phyloP scores from a whole-genome alignment of 2,888 invertebrate species.

The Macropis europaea region DNA sequence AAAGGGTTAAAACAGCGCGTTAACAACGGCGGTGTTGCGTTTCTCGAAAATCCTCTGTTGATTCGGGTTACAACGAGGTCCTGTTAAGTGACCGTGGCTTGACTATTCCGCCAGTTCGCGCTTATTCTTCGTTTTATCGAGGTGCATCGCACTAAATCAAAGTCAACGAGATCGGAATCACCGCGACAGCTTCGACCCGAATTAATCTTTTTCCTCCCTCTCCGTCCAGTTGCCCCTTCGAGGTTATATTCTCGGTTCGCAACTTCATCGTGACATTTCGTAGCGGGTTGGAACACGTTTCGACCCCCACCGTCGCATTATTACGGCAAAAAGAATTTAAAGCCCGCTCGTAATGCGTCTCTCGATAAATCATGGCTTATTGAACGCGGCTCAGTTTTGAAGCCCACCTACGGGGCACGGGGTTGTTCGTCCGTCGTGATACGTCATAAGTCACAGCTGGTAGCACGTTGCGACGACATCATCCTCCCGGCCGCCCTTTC shows the following conservation, averaged over 20 bases:
- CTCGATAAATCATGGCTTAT: constrained; percentile 71
- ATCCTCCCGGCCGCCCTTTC: constrained; percentile 48
- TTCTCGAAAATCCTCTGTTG: not conserved
- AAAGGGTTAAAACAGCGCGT: constrained; percentile 4
- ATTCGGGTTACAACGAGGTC: constrained; percentile 2
- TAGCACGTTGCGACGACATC: constrained; percentile 76
- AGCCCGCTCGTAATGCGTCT: constrained; percentile 50
- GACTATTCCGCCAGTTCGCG: not conserved
- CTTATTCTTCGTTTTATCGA: not conserved
- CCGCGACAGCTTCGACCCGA: not conserved
- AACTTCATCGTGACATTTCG: constrained; percentile 24
- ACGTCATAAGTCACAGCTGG: constrained; percentile 78
- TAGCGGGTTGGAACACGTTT: constrained; percentile 7
- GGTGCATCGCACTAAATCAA: not conserved
- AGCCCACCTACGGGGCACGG: constrained; percentile 48
- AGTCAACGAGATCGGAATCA: not conserved
- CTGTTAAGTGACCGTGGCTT: not conserved
- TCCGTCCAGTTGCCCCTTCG: too few species aligned
- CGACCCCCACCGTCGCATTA: constrained; percentile 44
- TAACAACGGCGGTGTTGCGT: not conserved
- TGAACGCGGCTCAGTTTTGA: constrained; percentile 68
- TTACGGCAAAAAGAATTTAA: constrained; percentile 62
- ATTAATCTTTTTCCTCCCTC: constrained; percentile 37
- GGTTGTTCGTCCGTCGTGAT: constrained; percentile 68
- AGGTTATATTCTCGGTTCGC: not conserved